Conservation (phyloP, 2,888 invertebrate genomes). For the Epinotia ramella region DNA sequence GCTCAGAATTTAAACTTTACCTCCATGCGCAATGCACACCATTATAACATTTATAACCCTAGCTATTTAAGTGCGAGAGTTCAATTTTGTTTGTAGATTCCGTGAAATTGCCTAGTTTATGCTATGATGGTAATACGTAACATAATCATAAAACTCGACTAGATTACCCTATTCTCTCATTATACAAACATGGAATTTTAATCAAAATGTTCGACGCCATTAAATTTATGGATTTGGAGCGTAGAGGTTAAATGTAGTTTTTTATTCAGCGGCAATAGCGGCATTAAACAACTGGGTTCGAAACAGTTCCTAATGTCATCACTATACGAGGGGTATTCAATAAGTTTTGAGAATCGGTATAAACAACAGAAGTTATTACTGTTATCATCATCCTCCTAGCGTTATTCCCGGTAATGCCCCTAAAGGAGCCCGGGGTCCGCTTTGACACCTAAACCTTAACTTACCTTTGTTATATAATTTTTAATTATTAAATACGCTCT, state of each 20-base stretch:
- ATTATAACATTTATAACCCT: background rate
- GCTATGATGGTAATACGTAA: slow-evolving; percentile 13
- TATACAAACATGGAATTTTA: slow-evolving; percentile 29
- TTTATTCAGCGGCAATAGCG: background rate
- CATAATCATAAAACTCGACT: slow-evolving; percentile 21
- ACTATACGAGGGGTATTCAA: no score
- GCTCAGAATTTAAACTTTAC: background rate
- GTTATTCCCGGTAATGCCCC: no score
- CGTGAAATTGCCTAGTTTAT: background rate
- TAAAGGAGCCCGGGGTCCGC: no score
- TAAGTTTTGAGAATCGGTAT: no score
- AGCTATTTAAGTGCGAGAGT: background rate
- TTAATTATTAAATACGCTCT: no score
- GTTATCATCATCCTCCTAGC: no score
- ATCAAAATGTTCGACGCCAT: slow-evolving; percentile 18
- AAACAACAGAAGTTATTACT: no score
- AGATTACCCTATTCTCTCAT: slow-evolving; percentile 23
- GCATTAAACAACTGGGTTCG: no score
- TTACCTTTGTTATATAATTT: no score
- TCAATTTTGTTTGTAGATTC: background rate
- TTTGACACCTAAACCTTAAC: no score
- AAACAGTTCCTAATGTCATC: no score
- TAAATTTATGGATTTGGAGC: slow-evolving; percentile 37
- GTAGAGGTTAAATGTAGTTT: slow-evolving; percentile 10
- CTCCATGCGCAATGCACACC: background rate